Conservation (phyloP, 2,113 vertebrate species). For the Protomyctophum bolini region DNA sequence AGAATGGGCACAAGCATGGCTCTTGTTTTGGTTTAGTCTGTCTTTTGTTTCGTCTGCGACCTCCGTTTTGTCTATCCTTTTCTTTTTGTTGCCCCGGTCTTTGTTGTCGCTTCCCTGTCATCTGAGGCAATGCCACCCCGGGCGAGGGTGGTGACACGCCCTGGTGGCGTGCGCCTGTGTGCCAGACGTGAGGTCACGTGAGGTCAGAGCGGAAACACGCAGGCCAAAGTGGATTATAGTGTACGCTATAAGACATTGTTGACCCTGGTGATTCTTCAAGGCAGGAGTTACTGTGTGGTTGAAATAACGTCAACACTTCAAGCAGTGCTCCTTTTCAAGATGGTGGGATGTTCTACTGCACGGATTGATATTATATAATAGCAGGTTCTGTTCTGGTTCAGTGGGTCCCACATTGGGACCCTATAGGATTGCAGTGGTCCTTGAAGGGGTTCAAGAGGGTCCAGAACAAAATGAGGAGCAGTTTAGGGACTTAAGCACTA, state of each 20-base stretch:
- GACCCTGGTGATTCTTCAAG: slow-evolving; percentile 43
- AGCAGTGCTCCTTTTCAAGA: slow-evolving; percentile 19
- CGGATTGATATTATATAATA: slow-evolving; percentile 35
- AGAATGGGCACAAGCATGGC: slow-evolving; percentile 27
- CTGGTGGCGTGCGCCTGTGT: neutral
- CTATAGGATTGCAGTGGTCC: no score
- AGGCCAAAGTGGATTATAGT: slow-evolving; percentile 48
- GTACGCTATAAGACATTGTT: slow-evolving; percentile 36
- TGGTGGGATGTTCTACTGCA: neutral
- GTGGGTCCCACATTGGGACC: neutral
- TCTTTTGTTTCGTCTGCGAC: slow-evolving; percentile 62
- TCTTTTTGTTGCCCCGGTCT: slow-evolving; percentile 24
- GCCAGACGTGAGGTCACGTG: slow-evolving; percentile 33
- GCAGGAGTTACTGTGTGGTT: slow-evolving; percentile 45
- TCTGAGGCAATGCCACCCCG: slow-evolving; percentile 54
- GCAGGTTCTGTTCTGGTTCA: neutral
- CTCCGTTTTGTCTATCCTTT: slow-evolving; percentile 39
- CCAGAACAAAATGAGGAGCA: no score
- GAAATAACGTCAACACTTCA: slow-evolving; percentile 53
- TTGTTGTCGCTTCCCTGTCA: slow-evolving; percentile 55
- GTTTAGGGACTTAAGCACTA: no score
- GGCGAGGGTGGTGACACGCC: slow-evolving; percentile 20
- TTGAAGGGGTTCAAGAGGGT: no score
- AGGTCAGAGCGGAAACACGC: slow-evolving; percentile 34
- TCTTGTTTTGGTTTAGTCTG: slow-evolving; percentile 66